Evolutionary conservation across 2,888 invertebrate species (phyloP), one percentile per base, ranked within the genome.

Genomic region (Cantharis rustica): DNA sequence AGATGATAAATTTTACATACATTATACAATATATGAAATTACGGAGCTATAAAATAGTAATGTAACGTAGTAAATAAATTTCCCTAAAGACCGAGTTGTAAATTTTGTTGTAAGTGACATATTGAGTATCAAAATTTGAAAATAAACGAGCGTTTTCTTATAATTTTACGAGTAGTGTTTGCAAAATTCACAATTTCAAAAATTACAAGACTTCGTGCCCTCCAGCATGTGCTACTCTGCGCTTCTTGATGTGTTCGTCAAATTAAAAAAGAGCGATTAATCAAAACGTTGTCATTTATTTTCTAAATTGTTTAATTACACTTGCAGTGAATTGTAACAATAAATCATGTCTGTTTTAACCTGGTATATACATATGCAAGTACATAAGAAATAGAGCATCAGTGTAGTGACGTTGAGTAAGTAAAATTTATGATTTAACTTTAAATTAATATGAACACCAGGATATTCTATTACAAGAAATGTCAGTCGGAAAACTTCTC

Each of bases 91-190:
- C 72, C 3, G 17, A 15, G 61, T 66, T 23, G 61, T 72, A 72
- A 72, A 72, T 66, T 68, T 72, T 16, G 64, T 61, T 68, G 15
- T 47, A 72, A 72, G 72, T 47, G 68, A 15, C 66, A 72, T 68
- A 72, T 72, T 72, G 72, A 61, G 72, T 47, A 68, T 72, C 17
- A 68, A 72, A 68, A 61, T 66, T 20, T 66, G 20, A 66, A 66
- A 66, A 66, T 66, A 66, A 47, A 47, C 47, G n/a, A 47, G 47
- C 47, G 3, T 2, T 47, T 47, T 47, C 47, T 47, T 47, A 47
- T 47, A 47, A 47, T 47, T 47, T 47, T n/a, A 47, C 9, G 47
- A 47, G 47, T 47, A n/a, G n/a, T 47, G 1, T 9, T n/a, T 47
- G n/a, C n/a, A 47, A 47, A 47, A 47, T 47, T 47, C n/a, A 47